phyloP scores from a whole-genome alignment of 1,140 invertebrate species.

The Panonychus citri region DNA sequence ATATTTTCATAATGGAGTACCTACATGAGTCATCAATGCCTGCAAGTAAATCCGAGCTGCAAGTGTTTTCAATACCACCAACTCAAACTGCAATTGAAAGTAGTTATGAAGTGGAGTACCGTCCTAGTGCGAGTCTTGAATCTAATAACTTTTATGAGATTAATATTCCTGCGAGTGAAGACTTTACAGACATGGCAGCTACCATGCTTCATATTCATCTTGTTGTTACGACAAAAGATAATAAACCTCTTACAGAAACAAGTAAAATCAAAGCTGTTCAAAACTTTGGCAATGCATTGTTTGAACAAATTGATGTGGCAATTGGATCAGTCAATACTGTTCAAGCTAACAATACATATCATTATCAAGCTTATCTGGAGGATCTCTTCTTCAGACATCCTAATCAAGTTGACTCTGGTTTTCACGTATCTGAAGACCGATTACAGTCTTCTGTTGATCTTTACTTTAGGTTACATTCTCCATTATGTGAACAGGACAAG shows the following conservation, averaged over 20 bases:
- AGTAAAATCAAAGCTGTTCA: neutral
- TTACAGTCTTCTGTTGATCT: neutral
- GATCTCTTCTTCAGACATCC: neutral
- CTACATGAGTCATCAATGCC: neutral
- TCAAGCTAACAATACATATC: neutral
- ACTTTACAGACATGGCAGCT: neutral
- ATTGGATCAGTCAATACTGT: neutral
- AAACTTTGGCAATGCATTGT: neutral
- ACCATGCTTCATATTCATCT: neutral
- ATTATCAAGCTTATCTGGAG: neutral
- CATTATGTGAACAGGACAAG: neutral
- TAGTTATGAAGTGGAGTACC: neutral
- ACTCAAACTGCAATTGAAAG: neutral
- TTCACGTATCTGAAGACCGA: neutral
- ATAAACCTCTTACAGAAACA: neutral
- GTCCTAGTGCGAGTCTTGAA: neutral
- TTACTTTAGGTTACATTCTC: neutral
- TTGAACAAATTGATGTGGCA: neutral
- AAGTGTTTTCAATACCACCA: neutral
- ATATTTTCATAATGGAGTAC: neutral
- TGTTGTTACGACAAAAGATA: neutral
- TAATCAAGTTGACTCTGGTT: neutral
- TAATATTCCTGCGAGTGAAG: neutral
- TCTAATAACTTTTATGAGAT: neutral
- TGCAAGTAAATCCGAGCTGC: neutral